Conservation (phyloP, 2,888 invertebrate genomes). For the Anaspis maculata region DNA sequence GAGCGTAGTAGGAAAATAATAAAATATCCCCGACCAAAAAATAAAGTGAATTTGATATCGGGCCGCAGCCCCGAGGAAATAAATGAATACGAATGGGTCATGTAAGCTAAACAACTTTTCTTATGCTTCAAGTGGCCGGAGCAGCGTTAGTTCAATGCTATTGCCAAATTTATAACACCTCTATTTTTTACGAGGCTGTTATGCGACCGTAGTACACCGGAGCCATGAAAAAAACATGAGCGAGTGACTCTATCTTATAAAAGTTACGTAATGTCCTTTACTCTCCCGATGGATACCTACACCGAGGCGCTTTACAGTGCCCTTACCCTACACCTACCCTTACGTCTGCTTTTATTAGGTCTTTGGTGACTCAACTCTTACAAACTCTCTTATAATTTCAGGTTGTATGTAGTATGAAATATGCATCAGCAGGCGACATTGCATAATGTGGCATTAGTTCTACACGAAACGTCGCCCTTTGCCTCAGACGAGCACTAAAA, state of each 20-base stretch:
- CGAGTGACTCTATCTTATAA: slow-evolving; percentile 26
- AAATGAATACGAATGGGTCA: slow-evolving; percentile 25
- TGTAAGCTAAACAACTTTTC: slow-evolving; percentile 20
- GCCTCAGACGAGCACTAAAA: too few relatives aligned
- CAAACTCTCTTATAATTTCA: too few relatives aligned
- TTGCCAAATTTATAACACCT: slow-evolving; percentile 30
- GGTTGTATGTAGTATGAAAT: too few relatives aligned
- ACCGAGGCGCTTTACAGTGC: too few relatives aligned
- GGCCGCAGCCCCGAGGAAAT: slow-evolving; percentile 18
- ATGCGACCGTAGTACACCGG: slow-evolving; percentile 25
- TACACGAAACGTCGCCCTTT: too few relatives aligned
- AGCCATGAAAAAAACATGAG: slow-evolving; percentile 29
- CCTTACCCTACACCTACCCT: too few relatives aligned
- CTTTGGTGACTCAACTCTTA: slow-evolving; percentile 10
- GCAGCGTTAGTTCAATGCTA: slow-evolving; percentile 23
- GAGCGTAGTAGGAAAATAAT: slow-evolving; percentile 13
- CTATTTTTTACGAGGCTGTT: slow-evolving; percentile 30
- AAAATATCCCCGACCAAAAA: slow-evolving; percentile 22
- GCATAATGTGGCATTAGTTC: too few relatives aligned
- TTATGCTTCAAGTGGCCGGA: slow-evolving; percentile 15
- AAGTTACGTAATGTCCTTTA: slow-evolving; percentile 26
- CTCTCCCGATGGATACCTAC: slow-evolving; percentile 4
- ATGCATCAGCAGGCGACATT: too few relatives aligned
- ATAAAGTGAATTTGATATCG: slow-evolving; percentile 20
- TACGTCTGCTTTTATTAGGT: slow-evolving; percentile 13